phyloP scores from a whole-genome alignment of 2,888 invertebrate genomes.

The Hemistola chrysoprasaria region DNA sequence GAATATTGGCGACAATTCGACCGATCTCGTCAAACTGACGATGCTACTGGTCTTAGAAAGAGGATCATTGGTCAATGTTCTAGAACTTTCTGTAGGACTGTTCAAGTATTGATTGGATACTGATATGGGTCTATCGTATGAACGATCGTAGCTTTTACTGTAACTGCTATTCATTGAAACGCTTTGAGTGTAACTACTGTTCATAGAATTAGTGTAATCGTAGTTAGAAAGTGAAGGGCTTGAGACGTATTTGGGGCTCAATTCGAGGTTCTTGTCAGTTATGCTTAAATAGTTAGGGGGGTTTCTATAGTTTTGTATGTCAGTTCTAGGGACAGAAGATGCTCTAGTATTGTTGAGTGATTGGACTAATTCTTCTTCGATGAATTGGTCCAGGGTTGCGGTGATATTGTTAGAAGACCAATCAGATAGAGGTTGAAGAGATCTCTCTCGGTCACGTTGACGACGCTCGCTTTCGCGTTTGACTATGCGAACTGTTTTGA shows the following conservation, averaged over 20 bases:
- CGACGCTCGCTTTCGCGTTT: conserved; percentile 95
- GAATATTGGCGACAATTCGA: conserved; percentile 89
- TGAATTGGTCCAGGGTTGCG: conserved; percentile 71
- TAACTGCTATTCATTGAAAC: conserved; percentile 71
- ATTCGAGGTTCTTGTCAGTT: conserved; percentile 63
- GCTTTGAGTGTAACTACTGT: conserved; percentile 69
- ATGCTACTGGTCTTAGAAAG: conserved; percentile 75
- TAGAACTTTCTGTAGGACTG: conserved; percentile 71
- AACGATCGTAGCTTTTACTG: conserved; percentile 64
- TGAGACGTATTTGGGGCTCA: conserved; percentile 73
- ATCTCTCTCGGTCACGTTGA: conserved; percentile 90
- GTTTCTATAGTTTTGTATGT: conserved; percentile 60
- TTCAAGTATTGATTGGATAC: conserved; percentile 72
- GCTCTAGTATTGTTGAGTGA: conserved; percentile 67
- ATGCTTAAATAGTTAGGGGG: conserved; percentile 55
- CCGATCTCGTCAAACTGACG: conserved; percentile 68
- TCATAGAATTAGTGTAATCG: conserved; percentile 68
- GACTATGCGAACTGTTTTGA: conserved; percentile 96
- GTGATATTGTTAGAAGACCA: conserved; percentile 67
- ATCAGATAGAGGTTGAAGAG: conserved; percentile 73
- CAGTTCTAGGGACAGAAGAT: conserved; percentile 78
- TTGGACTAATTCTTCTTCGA: conserved; percentile 72
- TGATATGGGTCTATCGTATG: conserved; percentile 61
- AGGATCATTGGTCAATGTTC: conserved; percentile 73
- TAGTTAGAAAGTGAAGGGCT: conserved; percentile 75